Conservation (phyloP, 2,888 invertebrate genomes). For the Drosophila longiperda region DNA sequence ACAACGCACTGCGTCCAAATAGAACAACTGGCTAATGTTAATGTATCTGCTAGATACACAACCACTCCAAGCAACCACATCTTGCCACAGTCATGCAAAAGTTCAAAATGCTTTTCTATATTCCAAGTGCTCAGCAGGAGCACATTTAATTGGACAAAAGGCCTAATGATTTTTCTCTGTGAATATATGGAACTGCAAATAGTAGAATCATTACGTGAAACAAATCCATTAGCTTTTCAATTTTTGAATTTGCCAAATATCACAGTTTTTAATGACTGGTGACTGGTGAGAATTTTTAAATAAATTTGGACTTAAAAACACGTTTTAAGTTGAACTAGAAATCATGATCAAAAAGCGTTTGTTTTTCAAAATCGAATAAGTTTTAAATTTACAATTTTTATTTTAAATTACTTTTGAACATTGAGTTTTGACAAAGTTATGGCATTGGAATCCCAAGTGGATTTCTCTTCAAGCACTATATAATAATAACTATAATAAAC, state of each 20-base stretch:
- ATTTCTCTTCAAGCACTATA: not conserved
- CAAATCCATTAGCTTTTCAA: slow-evolving; percentile 6
- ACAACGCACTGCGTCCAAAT: slow-evolving; percentile 69
- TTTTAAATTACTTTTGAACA: not conserved
- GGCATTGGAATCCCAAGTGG: not conserved
- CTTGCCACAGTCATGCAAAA: slow-evolving; percentile 44
- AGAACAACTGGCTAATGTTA: slow-evolving; percentile 77
- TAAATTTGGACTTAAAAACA: not conserved
- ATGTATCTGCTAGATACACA: slow-evolving; percentile 60
- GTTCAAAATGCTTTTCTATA: slow-evolving; percentile 60
- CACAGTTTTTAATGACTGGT: not conserved
- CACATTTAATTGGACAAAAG: slow-evolving; percentile 30
- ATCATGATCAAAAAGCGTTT: not conserved
- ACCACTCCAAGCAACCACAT: slow-evolving; percentile 15
- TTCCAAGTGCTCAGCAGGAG: slow-evolving; percentile 45
- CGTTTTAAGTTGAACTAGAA: not conserved
- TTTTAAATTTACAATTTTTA: not conserved
- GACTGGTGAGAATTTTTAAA: not conserved
- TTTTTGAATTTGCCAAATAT: slow-evolving; percentile 1
- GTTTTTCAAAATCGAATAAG: not conserved
- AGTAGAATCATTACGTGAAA: slow-evolving; percentile 1
- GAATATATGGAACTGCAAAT: not conserved
- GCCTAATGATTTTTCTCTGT: slow-evolving; percentile 11
- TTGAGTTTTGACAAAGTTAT: not conserved
- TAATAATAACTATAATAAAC: not conserved